Evolutionary conservation across 2,888 invertebrate genomes (phyloP).

Genomic region (Parelbella ahira): DNA sequence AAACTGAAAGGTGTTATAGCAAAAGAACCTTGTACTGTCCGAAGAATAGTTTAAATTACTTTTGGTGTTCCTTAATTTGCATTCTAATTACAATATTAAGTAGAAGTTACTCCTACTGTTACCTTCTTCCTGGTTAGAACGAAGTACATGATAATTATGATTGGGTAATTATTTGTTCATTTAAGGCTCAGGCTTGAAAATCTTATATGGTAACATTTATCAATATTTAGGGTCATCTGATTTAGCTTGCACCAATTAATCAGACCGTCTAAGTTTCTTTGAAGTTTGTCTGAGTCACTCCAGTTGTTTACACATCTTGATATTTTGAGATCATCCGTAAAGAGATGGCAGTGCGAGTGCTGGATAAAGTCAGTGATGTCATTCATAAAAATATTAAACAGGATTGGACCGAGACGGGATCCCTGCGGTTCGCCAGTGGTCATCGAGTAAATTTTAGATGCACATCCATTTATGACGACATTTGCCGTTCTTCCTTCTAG

Average conservation of each 20-base stretch:
- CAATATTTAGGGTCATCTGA: background rate
- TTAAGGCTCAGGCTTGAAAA: no score
- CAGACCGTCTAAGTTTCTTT: slow-evolving; percentile 3
- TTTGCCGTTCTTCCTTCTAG: background rate
- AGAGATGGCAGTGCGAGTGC: slow-evolving; percentile 4
- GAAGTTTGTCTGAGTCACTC: background rate
- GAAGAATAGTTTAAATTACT: no score
- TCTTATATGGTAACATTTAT: slow-evolving; percentile 4
- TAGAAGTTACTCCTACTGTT: no score
- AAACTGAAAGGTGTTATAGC: no score
- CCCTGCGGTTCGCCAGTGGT: slow-evolving; percentile 9
- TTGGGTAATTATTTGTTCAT: no score
- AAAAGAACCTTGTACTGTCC: no score
- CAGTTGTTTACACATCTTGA: background rate
- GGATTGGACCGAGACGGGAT: slow-evolving; percentile 4
- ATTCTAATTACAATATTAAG: no score
- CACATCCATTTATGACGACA: background rate
- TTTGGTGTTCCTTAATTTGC: no score
- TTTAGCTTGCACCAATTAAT: slow-evolving; percentile 6
- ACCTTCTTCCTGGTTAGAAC: background rate
- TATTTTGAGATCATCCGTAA: slow-evolving; percentile 16
- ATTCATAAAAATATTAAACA: slow-evolving; percentile 15
- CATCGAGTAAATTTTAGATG: background rate
- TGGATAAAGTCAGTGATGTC: background rate
- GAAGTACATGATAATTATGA: no score